Evolutionary conservation across 2,113 vertebrate species (phyloP), one percentile per base, ranked within the genome.

Genomic region (Psilopogon haemacephalus): DNA sequence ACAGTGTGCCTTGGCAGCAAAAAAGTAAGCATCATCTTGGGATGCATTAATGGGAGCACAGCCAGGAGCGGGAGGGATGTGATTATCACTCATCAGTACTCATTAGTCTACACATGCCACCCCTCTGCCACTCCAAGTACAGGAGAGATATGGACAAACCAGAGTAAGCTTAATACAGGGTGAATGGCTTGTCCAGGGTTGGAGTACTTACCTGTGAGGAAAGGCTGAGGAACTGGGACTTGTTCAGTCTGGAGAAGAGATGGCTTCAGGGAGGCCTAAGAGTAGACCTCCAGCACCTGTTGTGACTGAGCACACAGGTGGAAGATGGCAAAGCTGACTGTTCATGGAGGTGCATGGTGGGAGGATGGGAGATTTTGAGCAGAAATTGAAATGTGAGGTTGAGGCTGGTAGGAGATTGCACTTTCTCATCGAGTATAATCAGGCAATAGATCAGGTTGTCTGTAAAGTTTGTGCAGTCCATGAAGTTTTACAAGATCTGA

Each of bases 221-320:
- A 21, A 56, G 33, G 24, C 63, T 80, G 54, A 50, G 37, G 15
- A 42, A 18, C 11, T 35, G 54, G 11, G 37, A 11, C 20, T 71
- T 26, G 13, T 59, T 59, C 37, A 83, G 28, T 3, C 12, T n/a
- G 28, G 9, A 8, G 12, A 64, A 30, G 33, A 50, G 48, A 18
- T 0, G 0, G 16, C 17, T 76, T 50, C 24, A 19, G 15, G 42
- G 58, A 35, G 12, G 4, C 8, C 10, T 44, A 30, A 3, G 11
- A 33, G 16, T 24, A 44, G 33, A n/a, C 30, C 23, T 9, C 15
- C 13, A n/a, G 54, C 54, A 44, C 8, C 4, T 33, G 9, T 26
- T 0, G 0, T 11, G 42, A 3, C 4, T 5, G 12, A 11, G 8
- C n/a, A 2, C 24, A 21, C 2, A 12, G 16, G 6, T 28, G 48